Evolutionary conservation across 2,113 vertebrate genomes (phyloP), one percentile per base, ranked within the genome.

Genomic region (Paedocypris sp.): DNA sequence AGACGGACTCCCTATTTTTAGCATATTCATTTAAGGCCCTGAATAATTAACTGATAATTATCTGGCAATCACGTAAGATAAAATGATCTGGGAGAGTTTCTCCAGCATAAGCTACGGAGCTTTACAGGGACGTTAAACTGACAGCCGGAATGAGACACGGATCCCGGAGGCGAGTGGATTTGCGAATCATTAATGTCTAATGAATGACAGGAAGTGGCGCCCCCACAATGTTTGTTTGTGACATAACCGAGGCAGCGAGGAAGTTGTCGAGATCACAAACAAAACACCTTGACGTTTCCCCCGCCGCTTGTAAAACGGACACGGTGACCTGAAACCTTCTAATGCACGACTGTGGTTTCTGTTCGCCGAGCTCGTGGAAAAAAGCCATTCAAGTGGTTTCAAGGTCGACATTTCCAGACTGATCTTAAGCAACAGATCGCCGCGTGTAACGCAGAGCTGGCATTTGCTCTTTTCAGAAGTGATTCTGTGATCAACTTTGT

Each of bases 1-100:
- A 65, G 71, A 67, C 76, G 73, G 61, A 68, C 66, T 53, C 65
- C 66, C 85, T 85, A 86, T 87, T 85, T 86, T 83, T 85, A 83
- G 84, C 75, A 79, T 82, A 84, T 85, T 84, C 80, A 86, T 85
- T 83, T 84, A 85, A 85, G 79, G 70, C 78, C 81, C 80, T 85
- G 85, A 86, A 87, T 86, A 86, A 86, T 87, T 85, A 86, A 85
- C 79, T 81, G 82, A 83, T 87, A 85, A 85, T 87, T 82, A 85
- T 85, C 82, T 85, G 81, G 80, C 83, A 85, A 87, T 86, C 84
- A 84, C 79, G 70, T 69, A 73, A 82, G 82, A 87, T 81, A 77
- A 83, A 84, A 82, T 78, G 77, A 82, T 82, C 79, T 77, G 68
- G 65, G 69, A 56, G 66, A 79, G 57, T 72, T 80, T 74, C 77